Percentiles rank a stretch among this genome's conserved stretches.
phyloP scores from a whole-genome alignment of 2,113 vertebrate species.

The Ciconia stormi region DNA sequence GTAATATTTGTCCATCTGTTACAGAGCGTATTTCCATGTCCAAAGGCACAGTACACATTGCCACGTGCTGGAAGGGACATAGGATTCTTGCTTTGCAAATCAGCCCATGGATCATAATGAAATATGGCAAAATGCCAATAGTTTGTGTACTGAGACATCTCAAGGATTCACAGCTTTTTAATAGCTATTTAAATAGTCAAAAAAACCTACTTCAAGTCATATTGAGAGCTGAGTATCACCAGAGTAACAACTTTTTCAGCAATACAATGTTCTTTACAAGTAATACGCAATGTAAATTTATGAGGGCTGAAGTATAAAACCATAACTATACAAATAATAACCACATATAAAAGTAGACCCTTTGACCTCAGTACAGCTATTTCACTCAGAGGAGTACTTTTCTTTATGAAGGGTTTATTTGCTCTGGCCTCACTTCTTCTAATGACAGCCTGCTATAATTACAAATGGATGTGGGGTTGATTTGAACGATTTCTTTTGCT shows the following conservation, averaged over 20 bases:
- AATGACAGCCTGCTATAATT: neutral
- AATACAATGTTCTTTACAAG: neutral
- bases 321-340: neutral
- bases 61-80: neutral
- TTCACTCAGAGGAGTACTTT: neutral
- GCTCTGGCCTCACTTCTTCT: neutral
- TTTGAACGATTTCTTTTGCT: neutral
- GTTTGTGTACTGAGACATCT: slow-evolving; percentile 29
- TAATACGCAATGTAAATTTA: slow-evolving; percentile 1
- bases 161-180: slow-evolving; percentile 46
- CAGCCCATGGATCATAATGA: slow-evolving; percentile 57
- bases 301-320: neutral
- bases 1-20: slow-evolving; percentile 43
- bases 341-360: neutral
- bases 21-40: neutral
- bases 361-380: neutral
- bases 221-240: slow-evolving; percentile 49
- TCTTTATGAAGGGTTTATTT: neutral
- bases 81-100: slow-evolving; percentile 44
- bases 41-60: neutral
- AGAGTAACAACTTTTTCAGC: slow-evolving; percentile 35
- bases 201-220: slow-evolving; percentile 22
- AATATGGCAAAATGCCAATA: slow-evolving; percentile 67
- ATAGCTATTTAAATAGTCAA: slow-evolving; percentile 35
- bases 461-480: neutral